A percentile compares a stretch with the other conserved stretches of the same genome.
phyloP scores from a whole-genome alignment of 2,888 invertebrate genomes.

The Athrips mouffetella region DNA sequence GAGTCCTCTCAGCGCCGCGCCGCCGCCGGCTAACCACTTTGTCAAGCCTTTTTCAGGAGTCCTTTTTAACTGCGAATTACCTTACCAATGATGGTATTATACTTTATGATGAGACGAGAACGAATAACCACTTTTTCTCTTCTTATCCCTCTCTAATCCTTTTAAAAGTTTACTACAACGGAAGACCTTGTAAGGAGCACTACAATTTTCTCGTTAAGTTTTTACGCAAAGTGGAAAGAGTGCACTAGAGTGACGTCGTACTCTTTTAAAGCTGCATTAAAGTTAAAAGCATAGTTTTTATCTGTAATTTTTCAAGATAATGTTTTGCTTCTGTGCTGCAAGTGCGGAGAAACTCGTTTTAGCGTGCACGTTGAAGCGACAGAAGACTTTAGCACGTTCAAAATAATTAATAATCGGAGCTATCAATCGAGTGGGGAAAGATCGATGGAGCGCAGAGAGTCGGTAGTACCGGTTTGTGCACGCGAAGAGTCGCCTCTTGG shows the following conservation, averaged over 20 bases:
- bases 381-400: conserved; percentile 4
- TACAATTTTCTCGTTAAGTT: conserved; percentile 6
- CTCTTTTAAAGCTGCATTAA: conserved; percentile 5
- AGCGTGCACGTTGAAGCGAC: conserved; percentile 3
- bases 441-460: conserved; percentile 38
- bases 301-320: not conserved
- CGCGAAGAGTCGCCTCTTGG: conserved; percentile 34
- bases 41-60: conserved; percentile 49
- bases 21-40: conserved; percentile 46
- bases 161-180: conserved; percentile 19
- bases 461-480: conserved; percentile 43
- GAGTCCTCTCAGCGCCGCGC: conserved; percentile 35
- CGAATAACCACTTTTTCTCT: conserved; percentile 21
- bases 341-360: not conserved
- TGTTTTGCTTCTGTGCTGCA: not conserved
- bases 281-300: conserved; percentile 5
- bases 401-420: conserved; percentile 40
- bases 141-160: conserved; percentile 26
- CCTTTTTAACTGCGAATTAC: conserved; percentile 49
- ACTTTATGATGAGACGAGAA: conserved; percentile 37
- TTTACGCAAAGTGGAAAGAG: conserved; percentile 7
- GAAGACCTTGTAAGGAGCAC: not conserved
- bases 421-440: conserved; percentile 45
- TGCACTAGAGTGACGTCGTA: conserved; percentile 1
- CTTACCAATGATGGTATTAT: conserved; percentile 38